These are phyloP conservation scores for Mugil cephalus DNA, from an alignment of 2,113 vertebrate genomes.

Conservation along the genomic window DNA sequence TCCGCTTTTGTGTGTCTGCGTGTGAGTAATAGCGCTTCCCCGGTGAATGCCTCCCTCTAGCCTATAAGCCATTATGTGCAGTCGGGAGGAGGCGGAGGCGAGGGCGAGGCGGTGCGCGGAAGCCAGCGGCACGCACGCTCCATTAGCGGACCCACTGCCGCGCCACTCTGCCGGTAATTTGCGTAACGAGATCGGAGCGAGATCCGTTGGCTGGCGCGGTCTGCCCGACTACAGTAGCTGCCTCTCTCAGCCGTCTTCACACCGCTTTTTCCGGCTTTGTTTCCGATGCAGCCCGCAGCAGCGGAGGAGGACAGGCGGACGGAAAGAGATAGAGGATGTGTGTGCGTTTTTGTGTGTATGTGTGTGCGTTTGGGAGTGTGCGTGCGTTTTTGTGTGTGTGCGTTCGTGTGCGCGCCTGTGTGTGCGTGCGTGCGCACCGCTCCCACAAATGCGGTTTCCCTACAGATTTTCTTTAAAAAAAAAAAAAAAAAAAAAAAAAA, in stretches of 20 bases:
- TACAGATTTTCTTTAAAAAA: background rate
- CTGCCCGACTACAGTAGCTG: conserved; percentile 56
- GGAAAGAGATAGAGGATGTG: background rate
- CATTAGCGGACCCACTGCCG: conserved; percentile 82
- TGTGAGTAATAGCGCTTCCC: conserved; percentile 78
- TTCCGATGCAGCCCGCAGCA: conserved; percentile 44
- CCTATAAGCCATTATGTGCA: conserved; percentile 72
- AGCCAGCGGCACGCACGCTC: conserved; percentile 78
- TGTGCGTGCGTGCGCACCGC: background rate
- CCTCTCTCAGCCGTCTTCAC: conserved; percentile 37
- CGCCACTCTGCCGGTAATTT: conserved; percentile 82
- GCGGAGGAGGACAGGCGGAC: conserved; percentile 15
- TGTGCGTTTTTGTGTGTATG: background rate
- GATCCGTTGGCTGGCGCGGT: conserved; percentile 60
- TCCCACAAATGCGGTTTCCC: conserved; percentile 19
- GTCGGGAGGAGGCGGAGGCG: conserved; percentile 61
- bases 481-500: background rate
- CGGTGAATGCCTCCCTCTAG: conserved; percentile 73
- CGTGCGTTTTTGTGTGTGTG: conserved; percentile 1
- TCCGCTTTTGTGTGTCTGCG: conserved; percentile 32
- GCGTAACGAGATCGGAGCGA: conserved; percentile 80
- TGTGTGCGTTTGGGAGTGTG: background rate
- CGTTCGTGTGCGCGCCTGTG: background rate
- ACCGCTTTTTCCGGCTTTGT: conserved; percentile 46
- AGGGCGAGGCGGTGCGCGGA: conserved; percentile 31